Conservation (phyloP, 2,797 vertebrate genomes). For the Acanthopagrus latus region DNA sequence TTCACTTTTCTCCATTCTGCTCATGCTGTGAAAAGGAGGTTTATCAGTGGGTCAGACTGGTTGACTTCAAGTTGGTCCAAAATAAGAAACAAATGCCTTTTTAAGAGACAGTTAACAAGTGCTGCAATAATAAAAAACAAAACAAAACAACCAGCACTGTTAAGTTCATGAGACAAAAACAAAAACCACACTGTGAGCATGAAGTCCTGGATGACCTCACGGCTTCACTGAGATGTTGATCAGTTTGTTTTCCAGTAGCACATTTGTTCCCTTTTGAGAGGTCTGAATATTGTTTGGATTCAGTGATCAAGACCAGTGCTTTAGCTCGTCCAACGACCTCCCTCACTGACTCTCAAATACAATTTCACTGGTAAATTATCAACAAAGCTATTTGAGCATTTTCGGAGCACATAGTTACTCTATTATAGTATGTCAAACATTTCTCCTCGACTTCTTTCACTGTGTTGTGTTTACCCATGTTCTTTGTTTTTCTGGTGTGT, state of each 20-base stretch:
- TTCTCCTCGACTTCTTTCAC: no score
- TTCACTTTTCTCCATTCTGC: conserved; percentile 5
- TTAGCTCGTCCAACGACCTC: conserved; percentile 10
- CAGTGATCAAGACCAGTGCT: not conserved
- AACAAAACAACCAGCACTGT: not conserved
- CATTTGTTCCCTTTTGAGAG: conserved; percentile 14
- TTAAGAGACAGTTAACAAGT: conserved; percentile 8
- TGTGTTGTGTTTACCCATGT: no score
- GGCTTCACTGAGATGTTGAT: not conserved
- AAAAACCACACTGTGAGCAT: not conserved
- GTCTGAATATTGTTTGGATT: not conserved
- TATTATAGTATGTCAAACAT: no score
- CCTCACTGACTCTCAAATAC: not conserved
- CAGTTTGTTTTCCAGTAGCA: not conserved
- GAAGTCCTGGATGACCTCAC: conserved; percentile 10
- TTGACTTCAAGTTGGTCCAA: conserved; percentile 4
- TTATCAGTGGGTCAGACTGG: conserved; percentile 16
- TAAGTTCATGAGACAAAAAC: not conserved
- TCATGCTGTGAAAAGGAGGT: conserved; percentile 25
- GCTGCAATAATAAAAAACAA: not conserved
- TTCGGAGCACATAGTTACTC: not conserved
- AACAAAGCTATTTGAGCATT: not conserved
- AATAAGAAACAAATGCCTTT: not conserved
- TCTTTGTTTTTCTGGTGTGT: no score
- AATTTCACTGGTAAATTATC: not conserved